A percentile compares a stretch with the other conserved stretches of the same genome.
phyloP scores from a whole-genome alignment of 2,888 invertebrate species.

The Clivina fossor region DNA sequence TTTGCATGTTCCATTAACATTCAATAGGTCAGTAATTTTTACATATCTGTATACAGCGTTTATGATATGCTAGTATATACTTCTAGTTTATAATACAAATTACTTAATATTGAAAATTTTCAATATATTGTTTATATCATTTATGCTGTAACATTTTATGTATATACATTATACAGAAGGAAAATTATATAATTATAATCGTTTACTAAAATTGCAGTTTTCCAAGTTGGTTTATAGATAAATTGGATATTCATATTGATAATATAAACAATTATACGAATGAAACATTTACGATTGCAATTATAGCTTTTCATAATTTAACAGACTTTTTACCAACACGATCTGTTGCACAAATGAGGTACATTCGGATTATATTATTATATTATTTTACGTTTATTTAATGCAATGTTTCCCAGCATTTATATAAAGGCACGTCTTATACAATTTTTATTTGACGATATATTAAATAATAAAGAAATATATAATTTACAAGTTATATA shows the following conservation, averaged over 20 bases:
- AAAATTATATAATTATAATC: background rate
- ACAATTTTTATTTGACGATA: too few relatives aligned
- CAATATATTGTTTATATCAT: background rate
- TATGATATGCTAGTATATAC: background rate
- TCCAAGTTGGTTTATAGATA: slow-evolving; percentile 54
- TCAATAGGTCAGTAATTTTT: slow-evolving; percentile 41
- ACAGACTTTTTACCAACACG: slow-evolving; percentile 64
- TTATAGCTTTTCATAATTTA: slow-evolving; percentile 65
- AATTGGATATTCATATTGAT: slow-evolving; percentile 50
- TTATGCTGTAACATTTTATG: background rate
- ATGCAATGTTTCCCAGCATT: too few relatives aligned
- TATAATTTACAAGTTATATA: too few relatives aligned
- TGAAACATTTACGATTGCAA: slow-evolving; percentile 45
- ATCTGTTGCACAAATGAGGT: slow-evolving; percentile 65
- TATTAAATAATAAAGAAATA: too few relatives aligned
- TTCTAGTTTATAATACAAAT: background rate
- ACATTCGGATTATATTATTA: too few relatives aligned
- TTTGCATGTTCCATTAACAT: slow-evolving; percentile 48
- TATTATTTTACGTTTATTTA: too few relatives aligned
- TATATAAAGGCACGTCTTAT: too few relatives aligned
- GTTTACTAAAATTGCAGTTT: slow-evolving; percentile 51
- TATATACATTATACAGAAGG: background rate
- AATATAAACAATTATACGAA: slow-evolving; percentile 38
- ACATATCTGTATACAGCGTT: background rate
- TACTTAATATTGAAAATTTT: background rate